phyloP scores from a whole-genome alignment of 2,113 vertebrate species.

The pig (Sus scrofa) region DNA sequence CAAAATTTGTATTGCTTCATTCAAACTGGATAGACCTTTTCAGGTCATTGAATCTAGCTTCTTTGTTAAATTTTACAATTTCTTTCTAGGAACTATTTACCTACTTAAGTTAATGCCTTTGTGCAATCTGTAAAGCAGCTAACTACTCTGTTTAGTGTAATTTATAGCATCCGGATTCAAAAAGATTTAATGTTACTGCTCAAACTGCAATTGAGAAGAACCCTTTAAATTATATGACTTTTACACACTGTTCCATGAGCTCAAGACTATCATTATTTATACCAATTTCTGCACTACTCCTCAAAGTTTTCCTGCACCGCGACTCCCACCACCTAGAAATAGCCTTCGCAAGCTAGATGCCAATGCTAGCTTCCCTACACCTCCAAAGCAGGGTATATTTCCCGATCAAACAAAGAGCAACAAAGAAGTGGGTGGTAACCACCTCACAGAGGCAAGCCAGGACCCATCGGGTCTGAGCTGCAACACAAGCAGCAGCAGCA shows the following conservation, averaged over 20 bases:
- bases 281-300: conserved; percentile 41
- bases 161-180: neutral
- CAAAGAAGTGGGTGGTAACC: conserved; percentile 88
- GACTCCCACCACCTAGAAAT: neutral
- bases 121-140: neutral
- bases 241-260: neutral
- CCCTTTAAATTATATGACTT: neutral
- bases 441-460: conserved; percentile 66
- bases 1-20: neutral
- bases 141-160: neutral
- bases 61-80: conserved; percentile 28
- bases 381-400: conserved; percentile 77
- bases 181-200: neutral
- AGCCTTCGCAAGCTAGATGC: conserved; percentile 38
- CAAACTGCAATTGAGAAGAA: neutral
- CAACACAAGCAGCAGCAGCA: neutral
- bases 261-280: neutral
- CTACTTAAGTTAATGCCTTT: neutral
- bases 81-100: neutral
- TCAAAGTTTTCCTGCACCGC: conserved; percentile 48
- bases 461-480: conserved; percentile 62
- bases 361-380: conserved; percentile 35
- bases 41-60: neutral
- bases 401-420: conserved; percentile 87
- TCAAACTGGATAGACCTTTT: neutral